Conservation (phyloP, 2,113 vertebrate species). For the Megalops atlanticus region DNA sequence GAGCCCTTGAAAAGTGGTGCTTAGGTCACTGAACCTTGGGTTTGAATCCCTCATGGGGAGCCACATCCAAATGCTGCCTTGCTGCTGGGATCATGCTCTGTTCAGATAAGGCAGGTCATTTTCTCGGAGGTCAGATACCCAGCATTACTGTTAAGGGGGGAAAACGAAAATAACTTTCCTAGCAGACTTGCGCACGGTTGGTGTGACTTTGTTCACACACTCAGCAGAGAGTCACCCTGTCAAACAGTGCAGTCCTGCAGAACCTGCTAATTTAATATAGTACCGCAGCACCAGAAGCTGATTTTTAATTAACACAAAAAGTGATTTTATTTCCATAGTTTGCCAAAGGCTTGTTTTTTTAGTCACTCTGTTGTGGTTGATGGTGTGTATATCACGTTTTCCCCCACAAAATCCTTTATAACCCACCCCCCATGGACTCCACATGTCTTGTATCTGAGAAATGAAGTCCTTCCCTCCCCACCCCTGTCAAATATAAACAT, state of each 20-base stretch:
- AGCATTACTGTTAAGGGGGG: not conserved
- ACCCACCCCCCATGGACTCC: not conserved
- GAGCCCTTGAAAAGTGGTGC: not conserved
- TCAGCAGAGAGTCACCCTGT: not conserved
- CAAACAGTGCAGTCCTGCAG: slow-evolving; percentile 10
- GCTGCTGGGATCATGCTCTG: not conserved
- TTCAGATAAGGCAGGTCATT: not conserved
- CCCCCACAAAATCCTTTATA: not conserved
- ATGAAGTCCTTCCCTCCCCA: not conserved
- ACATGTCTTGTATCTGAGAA: not conserved
- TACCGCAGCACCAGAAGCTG: not conserved
- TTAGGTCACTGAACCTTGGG: not conserved
- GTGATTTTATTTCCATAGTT: not conserved
- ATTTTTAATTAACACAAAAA: slow-evolving; percentile 29
- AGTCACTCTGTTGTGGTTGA: not conserved
- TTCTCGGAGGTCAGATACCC: slow-evolving; percentile 1
- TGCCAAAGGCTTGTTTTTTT: not conserved
- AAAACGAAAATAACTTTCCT: not conserved
- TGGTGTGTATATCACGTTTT: not conserved
- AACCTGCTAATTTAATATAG: slow-evolving; percentile 10
- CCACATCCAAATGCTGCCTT: not conserved
- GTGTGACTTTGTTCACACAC: not conserved
- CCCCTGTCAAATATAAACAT: too few relatives aligned
- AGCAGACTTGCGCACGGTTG: not conserved
- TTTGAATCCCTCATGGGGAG: not conserved